Percentiles rank a stretch among this genome's conserved stretches.
phyloP scores from a whole-genome alignment of 2,113 vertebrate species.

The Willisornis vidua region DNA sequence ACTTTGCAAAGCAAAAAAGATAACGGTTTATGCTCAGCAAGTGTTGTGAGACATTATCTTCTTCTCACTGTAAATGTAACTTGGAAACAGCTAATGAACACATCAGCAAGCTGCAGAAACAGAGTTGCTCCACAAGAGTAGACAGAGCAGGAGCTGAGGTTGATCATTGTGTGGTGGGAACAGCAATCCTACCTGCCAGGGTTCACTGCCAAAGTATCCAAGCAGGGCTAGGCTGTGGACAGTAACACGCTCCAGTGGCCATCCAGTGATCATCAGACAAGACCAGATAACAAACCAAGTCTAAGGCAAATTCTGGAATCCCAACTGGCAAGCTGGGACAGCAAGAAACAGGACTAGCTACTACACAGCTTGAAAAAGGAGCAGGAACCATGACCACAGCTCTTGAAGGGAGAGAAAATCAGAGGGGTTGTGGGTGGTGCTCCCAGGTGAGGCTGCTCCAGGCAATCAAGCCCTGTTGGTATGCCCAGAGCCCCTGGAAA shows the following conservation, averaged over 20 bases:
- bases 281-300: not conserved
- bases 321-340: not conserved
- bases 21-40: not conserved
- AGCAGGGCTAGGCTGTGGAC: not conserved
- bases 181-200: not conserved
- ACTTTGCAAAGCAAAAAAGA: not conserved
- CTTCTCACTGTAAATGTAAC: not conserved
- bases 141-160: not conserved
- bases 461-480: not conserved
- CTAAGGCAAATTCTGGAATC: not conserved
- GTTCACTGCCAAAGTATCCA: too few species aligned
- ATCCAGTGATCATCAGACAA: not conserved
- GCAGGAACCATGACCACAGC: accelerated
- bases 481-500: not conserved
- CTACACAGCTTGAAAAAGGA: not conserved
- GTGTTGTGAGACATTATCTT: not conserved
- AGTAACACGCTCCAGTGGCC: not conserved
- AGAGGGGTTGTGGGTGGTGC: not conserved
- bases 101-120: not conserved
- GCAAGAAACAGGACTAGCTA: not conserved
- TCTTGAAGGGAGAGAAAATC: not conserved
- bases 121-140: not conserved
- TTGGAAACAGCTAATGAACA: not conserved
- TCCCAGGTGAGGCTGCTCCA: not conserved
- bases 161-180: not conserved